phyloP scores from a whole-genome alignment of 2,113 vertebrate genomes.

The Apus apus region DNA sequence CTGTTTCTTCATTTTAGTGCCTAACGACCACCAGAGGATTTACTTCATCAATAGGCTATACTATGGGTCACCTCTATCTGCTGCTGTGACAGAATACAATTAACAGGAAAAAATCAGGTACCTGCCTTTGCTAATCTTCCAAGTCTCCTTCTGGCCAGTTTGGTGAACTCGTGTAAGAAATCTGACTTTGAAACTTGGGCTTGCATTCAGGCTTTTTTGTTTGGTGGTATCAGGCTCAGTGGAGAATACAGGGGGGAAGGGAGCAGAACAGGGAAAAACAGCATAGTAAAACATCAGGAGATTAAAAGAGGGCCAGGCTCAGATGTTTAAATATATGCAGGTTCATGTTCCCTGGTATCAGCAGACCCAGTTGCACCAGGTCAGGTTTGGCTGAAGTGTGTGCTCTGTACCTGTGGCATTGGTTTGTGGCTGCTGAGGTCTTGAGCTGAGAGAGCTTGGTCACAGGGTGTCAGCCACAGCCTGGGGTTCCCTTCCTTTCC shows the following conservation, averaged over 20 bases:
- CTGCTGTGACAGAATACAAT: background rate
- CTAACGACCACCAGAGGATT: background rate
- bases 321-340: background rate
- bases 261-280: background rate
- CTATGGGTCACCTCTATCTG: background rate
- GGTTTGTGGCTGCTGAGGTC: slow-evolving; percentile 25
- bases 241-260: background rate
- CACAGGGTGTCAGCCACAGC: slow-evolving; percentile 7
- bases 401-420: background rate
- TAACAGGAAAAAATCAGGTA: background rate
- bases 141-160: background rate
- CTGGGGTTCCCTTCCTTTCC: background rate
- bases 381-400: background rate
- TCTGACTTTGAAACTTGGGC: background rate
- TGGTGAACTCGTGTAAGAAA: background rate
- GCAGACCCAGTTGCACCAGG: background rate
- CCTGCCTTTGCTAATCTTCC: background rate
- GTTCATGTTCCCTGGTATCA: background rate
- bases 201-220: background rate
- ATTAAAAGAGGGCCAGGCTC: background rate
- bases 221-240: background rate
- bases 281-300: background rate
- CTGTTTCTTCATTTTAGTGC: background rate
- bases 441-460: background rate
- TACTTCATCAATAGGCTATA: background rate